phyloP scores from a whole-genome alignment of 2,797 vertebrate species.

The Pogonophryne albipinna region DNA sequence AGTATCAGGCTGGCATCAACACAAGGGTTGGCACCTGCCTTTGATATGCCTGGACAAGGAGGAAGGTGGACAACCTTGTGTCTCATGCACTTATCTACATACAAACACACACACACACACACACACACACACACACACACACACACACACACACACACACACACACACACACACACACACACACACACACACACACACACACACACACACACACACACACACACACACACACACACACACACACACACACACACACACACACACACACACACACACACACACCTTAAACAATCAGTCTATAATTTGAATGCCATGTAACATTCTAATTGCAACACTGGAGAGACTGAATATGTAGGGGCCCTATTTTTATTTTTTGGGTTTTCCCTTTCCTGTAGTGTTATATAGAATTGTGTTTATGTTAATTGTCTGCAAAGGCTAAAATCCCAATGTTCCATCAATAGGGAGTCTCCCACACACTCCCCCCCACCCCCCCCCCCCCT shows the following conservation, averaged over 20 bases:
- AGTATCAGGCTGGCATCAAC: slow-evolving; percentile 63
- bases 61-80: slow-evolving; percentile 60
- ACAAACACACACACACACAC: slow-evolving; percentile 20
- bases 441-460: too few relatives aligned
- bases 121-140: not conserved
- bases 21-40: slow-evolving; percentile 76
- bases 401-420: too few relatives aligned
- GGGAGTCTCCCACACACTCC: too few relatives aligned
- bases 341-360: not conserved
- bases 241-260: slow-evolving; percentile 11
- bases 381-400: too few relatives aligned
- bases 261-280: too few relatives aligned
- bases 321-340: not conserved
- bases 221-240: not conserved
- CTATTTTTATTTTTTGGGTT: too few relatives aligned
- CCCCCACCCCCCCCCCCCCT: too few relatives aligned
- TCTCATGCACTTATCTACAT: slow-evolving; percentile 33
- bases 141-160: too few relatives aligned
- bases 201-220: slow-evolving; percentile 11
- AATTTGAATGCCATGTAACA: not conserved
- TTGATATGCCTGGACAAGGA: slow-evolving; percentile 69
- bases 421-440: too few relatives aligned
- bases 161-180: not conserved
- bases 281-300: not conserved
- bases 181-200: not conserved